Evolutionary conservation across 2,797 vertebrate species (phyloP).

Genomic region (Trichosurus vulpecula): DNA sequence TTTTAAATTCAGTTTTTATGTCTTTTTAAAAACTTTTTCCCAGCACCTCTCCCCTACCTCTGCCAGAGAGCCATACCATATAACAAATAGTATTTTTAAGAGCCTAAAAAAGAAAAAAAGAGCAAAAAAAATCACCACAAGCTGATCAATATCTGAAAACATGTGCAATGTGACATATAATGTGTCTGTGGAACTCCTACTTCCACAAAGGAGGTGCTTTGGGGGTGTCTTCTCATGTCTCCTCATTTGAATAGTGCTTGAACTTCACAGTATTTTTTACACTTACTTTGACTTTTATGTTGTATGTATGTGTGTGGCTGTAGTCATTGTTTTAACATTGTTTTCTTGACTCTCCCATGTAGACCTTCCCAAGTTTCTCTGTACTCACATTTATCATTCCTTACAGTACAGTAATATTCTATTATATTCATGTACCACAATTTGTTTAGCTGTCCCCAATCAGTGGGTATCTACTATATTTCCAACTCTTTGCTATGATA

Average conservation of each 20-base stretch:
- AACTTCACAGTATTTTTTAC: not conserved
- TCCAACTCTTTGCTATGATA: not conserved
- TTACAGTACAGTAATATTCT: too few relatives aligned
- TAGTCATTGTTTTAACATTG: not conserved
- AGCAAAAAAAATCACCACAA: not conserved
- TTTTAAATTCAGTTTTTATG: not conserved
- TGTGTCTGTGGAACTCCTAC: not conserved
- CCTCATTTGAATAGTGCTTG: not conserved
- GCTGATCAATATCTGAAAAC: not conserved
- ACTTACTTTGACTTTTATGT: not conserved
- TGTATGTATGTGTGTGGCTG: not conserved
- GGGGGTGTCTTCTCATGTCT: not conserved
- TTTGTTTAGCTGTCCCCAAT: not conserved
- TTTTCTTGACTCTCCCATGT: not conserved
- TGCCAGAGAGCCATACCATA: not conserved
- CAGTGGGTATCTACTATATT: not conserved
- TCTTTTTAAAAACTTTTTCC: not conserved
- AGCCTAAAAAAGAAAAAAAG: not conserved
- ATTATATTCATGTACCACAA: not conserved
- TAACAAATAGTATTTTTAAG: not conserved
- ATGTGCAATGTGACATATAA: not conserved
- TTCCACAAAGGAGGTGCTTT: not conserved
- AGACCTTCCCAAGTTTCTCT: not conserved
- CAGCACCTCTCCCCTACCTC: not conserved
- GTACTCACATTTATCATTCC: not conserved